A percentile compares a stretch with the other conserved stretches of the same genome.
Evolutionary conservation across 2,888 invertebrate genomes (phyloP).

Genomic region (Stramonita haemastoma): DNA sequence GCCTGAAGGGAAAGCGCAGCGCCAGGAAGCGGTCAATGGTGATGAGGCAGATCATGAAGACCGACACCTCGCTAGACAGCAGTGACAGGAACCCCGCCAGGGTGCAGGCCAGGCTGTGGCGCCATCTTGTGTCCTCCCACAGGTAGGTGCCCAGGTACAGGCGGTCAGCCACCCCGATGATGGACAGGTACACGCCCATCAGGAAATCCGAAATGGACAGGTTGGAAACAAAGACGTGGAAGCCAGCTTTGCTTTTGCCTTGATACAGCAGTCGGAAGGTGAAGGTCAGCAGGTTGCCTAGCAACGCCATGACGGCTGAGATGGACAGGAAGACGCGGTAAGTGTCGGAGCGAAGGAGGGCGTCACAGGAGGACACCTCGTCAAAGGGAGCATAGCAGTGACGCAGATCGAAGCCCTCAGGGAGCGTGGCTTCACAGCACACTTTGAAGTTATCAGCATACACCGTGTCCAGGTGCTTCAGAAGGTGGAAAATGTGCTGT

Average conservation of each 20-base stretch:
- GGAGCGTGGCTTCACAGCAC: not conserved
- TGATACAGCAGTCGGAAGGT: not conserved
- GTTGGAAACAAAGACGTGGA: not conserved
- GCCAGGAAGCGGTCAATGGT: not conserved
- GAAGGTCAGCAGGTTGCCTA: constrained; percentile 24
- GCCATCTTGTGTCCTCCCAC: not conserved
- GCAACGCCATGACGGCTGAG: not conserved
- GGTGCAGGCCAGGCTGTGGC: not conserved
- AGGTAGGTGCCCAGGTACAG: not conserved
- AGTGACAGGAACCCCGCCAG: not conserved
- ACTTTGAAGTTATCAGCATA: not conserved
- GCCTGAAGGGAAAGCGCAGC: not conserved
- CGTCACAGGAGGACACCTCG: too few relatives aligned
- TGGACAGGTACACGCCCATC: not conserved
- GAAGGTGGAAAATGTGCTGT: not conserved
- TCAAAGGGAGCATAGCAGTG: not conserved
- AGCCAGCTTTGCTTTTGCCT: not conserved
- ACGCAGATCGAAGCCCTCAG: not conserved
- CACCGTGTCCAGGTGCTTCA: not conserved
- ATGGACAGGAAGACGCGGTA: too few relatives aligned
- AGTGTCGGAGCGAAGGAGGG: too few relatives aligned
- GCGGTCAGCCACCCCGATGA: not conserved
- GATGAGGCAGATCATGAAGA: not conserved
- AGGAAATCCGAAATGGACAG: not conserved
- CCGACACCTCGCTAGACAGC: not conserved